Conservation (phyloP, 1,140 invertebrate species). For the Caenorhabditis latens region DNA sequence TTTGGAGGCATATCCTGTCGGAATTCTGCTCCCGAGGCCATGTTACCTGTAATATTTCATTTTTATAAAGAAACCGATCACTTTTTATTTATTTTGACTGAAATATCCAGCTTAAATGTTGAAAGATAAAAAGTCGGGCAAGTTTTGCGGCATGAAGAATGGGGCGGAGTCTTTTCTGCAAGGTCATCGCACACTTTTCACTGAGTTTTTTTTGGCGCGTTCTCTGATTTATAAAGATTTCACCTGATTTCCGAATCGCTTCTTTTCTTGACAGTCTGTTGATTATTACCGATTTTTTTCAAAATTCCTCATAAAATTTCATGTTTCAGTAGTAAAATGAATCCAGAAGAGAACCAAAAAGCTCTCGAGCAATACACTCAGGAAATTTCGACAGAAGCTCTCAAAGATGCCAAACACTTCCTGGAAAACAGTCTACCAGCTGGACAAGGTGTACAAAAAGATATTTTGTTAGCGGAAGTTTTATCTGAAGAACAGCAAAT, state of each 20-base stretch:
- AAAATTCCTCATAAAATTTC: neutral
- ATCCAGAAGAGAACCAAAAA: slow-evolving; percentile 4
- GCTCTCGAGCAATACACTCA: neutral
- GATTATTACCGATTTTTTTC: neutral
- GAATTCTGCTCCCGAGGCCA: slow-evolving; percentile 55
- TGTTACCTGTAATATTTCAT: slow-evolving; percentile 36
- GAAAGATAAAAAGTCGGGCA: slow-evolving; percentile 8
- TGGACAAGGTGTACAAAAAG: neutral
- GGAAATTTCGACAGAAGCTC: neutral
- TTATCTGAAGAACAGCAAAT: neutral
- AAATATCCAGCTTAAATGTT: neutral
- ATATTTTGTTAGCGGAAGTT: neutral
- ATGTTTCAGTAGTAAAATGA: neutral
- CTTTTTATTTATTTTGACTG: neutral
- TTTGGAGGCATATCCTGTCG: slow-evolving; percentile 78
- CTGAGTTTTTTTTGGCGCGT: slow-evolving; percentile 1
- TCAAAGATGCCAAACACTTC: slow-evolving; percentile 18
- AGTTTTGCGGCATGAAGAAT: neutral
- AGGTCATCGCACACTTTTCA: neutral
- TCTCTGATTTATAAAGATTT: neutral
- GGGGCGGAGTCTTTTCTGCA: neutral
- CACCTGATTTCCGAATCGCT: neutral
- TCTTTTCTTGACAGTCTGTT: neutral
- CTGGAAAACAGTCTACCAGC: slow-evolving; percentile 24
- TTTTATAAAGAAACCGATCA: neutral